Base-by-base conservation (phyloP, 2,888 invertebrate genomes). In the Euzetes globulus region DNA sequence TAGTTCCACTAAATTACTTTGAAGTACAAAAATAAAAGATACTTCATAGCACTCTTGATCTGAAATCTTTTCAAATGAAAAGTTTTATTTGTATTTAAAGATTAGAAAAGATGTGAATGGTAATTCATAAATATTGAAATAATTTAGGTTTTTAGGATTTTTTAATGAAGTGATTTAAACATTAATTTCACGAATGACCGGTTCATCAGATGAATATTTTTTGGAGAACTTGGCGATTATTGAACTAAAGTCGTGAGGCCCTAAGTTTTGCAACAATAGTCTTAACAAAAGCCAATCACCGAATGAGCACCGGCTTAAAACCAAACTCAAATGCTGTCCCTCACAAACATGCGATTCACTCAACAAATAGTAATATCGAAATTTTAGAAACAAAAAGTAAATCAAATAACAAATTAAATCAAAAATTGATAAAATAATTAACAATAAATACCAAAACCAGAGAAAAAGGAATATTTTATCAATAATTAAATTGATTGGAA, bases 401-500 rank as follows among this genome's bases (percentile, higher is more conserved):
- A 27, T 15, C 27, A 63, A 63, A 63, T 63, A 37, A 33, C 33
- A 27, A 9, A 63, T 4, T 33, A 37, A 33, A 17, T 63, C 63
- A 37, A 63, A 63, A 13, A 37, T 19, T 1, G 33, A n/a, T 19
- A 37, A 27, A 13, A 63, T n/a, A 1, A 63, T 33, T 27, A 63
- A n/a, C 33, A 37, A 27, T 1, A 15, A 63, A 19, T 33, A 63
- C 63, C 63, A 63, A 63, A 63, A 63, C 63, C 63, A 63, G 1
- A 33, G 6, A 37, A 63, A 63, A n/a, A 63, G 19, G 19, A 63
- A 63, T 37, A 63, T 29, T 63, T 63, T 63, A n/a, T 63, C 63
- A 37, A 63, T 63, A 37, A 63, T 37, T 11, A 63, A 33, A 37
- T n/a, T 37, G 33, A 63, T 63, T n/a, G 63, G 37, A 29, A 63